These are phyloP conservation scores for Empidonax traillii DNA, from an alignment of 2,113 vertebrate species.

Conservation along the genomic window DNA sequence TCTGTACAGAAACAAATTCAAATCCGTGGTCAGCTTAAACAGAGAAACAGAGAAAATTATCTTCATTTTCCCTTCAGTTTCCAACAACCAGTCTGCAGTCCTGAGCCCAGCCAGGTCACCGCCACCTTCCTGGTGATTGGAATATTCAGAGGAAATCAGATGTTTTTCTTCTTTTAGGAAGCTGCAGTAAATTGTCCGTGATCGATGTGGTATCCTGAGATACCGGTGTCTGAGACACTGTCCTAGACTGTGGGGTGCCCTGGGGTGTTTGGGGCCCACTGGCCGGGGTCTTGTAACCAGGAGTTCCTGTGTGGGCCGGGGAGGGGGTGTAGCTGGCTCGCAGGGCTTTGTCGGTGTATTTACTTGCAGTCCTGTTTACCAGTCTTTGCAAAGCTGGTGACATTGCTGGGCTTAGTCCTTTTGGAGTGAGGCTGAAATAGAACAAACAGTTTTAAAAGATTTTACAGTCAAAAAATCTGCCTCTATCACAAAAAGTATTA, in stretches of 20 bases:
- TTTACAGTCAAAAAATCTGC: background rate
- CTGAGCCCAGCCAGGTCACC: background rate
- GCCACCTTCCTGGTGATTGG: background rate
- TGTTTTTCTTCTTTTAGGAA: conserved; percentile 92
- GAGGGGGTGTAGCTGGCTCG: conserved; percentile 97
- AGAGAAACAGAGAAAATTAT: background rate
- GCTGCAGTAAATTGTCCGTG: conserved; percentile 94
- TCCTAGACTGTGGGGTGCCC: conserved; percentile 78
- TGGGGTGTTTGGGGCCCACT: conserved; percentile 78
- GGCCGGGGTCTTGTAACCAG: conserved; percentile 84
- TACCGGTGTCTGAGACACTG: conserved; percentile 80
- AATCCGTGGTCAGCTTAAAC: background rate
- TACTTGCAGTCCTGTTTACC: conserved; percentile 91
- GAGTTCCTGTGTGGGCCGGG: conserved; percentile 77
- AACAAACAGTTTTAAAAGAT: background rate
- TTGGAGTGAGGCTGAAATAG: conserved; percentile 88
- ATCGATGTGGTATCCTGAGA: conserved; percentile 91
- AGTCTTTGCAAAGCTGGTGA: conserved; percentile 92
- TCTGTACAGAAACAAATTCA: background rate
- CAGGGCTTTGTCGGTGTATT: conserved; percentile 95
- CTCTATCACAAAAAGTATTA: background rate
- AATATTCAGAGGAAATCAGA: conserved; percentile 82
- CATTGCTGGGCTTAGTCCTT: conserved; percentile 91
- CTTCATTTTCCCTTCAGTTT: background rate
- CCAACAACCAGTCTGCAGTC: background rate